Conservation (phyloP, 2,113 vertebrate species). For the Echinops telfairi region DNA sequence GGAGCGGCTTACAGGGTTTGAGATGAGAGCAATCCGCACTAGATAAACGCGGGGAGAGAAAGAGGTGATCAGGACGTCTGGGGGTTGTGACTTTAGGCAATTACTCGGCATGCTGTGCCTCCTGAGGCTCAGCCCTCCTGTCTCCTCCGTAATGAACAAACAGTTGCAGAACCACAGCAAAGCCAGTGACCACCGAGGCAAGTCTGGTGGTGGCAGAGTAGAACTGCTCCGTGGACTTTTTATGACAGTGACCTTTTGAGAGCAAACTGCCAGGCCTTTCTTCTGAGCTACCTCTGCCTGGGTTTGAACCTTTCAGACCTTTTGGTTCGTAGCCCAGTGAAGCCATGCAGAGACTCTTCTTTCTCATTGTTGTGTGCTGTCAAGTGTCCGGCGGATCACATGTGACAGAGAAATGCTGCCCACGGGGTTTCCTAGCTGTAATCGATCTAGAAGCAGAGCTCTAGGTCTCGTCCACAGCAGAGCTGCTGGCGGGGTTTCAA, state of each 20-base stretch:
- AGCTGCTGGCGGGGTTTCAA: too few relatives aligned
- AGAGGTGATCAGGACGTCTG: rapidly evolving
- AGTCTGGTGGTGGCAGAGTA: neutral
- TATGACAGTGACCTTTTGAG: neutral
- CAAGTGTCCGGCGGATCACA: neutral
- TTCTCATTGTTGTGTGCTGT: neutral
- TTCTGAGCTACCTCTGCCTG: neutral
- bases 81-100: neutral
- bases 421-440: neutral
- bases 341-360: neutral
- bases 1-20: neutral
- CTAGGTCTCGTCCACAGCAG: neutral
- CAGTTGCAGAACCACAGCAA: neutral
- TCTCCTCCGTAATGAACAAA: neutral
- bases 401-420: neutral
- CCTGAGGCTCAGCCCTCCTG: too few relatives aligned
- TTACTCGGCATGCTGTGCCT: neutral
- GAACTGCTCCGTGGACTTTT: neutral
- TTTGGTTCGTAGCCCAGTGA: neutral
- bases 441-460: too few relatives aligned
- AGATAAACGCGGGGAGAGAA: neutral
- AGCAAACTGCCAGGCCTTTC: neutral
- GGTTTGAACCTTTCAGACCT: neutral
- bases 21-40: neutral
- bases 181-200: neutral